Evolutionary conservation across 1,140 invertebrate species (phyloP).

Genomic region (Lepidostoma basale): DNA sequence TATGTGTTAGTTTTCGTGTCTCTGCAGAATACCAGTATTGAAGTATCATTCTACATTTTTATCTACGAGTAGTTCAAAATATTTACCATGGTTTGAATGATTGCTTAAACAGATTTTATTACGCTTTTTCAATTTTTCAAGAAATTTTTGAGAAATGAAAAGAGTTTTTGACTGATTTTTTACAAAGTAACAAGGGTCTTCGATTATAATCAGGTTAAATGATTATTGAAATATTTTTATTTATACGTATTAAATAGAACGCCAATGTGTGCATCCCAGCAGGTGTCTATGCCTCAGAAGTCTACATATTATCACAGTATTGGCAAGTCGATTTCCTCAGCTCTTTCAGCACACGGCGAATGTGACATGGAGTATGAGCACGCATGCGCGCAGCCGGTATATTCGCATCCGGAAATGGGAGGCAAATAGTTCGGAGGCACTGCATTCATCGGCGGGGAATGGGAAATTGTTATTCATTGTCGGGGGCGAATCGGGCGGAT

Average conservation of each 20-base stretch:
- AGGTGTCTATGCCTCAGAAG: constrained; percentile 6
- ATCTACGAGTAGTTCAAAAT: too few species aligned
- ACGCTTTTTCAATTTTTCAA: neutral
- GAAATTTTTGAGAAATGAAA: neutral
- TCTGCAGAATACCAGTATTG: too few species aligned
- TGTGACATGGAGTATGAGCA: neutral
- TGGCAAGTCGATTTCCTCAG: constrained; percentile 44
- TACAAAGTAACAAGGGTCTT: too few species aligned
- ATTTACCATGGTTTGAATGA: too few species aligned
- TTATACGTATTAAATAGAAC: neutral
- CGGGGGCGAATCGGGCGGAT: too few species aligned
- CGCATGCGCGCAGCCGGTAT: neutral
- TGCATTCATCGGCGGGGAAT: constrained; percentile 16
- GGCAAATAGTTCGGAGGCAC: neutral
- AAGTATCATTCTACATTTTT: too few species aligned
- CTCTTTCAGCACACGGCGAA: constrained; percentile 6
- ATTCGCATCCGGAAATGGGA: constrained; percentile 1
- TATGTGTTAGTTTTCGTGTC: too few species aligned
- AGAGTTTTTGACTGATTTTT: too few species aligned
- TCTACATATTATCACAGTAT: constrained; percentile 39
- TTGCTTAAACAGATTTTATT: neutral
- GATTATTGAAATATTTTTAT: neutral
- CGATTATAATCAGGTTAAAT: neutral
- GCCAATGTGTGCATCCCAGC: constrained; percentile 7
- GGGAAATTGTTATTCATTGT: constrained; percentile 24